These are phyloP conservation scores for Chaetodon trifasciatus DNA, from an alignment of 2,797 vertebrate species.

Conservation along the genomic window DNA sequence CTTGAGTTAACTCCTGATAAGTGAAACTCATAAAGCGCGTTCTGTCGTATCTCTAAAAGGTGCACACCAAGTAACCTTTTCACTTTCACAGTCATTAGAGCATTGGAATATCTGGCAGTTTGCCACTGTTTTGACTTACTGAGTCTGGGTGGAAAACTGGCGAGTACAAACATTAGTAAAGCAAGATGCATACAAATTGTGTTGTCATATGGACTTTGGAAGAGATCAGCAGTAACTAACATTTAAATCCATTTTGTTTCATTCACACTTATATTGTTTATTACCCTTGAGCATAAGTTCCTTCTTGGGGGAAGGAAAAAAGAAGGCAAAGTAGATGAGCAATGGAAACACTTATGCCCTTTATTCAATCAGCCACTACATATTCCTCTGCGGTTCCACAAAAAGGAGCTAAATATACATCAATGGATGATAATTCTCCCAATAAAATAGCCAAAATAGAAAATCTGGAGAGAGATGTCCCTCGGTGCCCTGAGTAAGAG, in stretches of 20 bases:
- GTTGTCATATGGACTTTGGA: constrained; percentile 14
- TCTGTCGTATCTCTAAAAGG: constrained; percentile 52
- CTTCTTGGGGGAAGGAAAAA: constrained; percentile 53
- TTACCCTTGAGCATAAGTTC: constrained; percentile 58
- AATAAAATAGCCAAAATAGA: constrained; percentile 76
- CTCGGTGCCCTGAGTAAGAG: constrained; percentile 70
- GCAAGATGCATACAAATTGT: constrained; percentile 17
- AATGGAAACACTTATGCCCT: constrained; percentile 55
- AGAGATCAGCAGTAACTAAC: constrained; percentile 62
- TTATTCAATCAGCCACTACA: constrained; percentile 71
- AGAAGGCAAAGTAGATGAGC: constrained; percentile 58
- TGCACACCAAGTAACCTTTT: constrained; percentile 56
- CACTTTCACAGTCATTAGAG: constrained; percentile 58
- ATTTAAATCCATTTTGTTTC: constrained; percentile 64
- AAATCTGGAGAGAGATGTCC: constrained; percentile 73
- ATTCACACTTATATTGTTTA: constrained; percentile 66
- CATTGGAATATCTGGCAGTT: constrained; percentile 49
- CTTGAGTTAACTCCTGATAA: constrained; percentile 48
- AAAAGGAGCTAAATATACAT: constrained; percentile 76
- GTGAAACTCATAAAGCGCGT: constrained; percentile 53
- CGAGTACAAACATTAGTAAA: constrained; percentile 18
- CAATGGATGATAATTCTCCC: constrained; percentile 76
- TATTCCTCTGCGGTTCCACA: constrained; percentile 57
- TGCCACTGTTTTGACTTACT: constrained; percentile 49
- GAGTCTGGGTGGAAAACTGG: constrained; percentile 15